A percentile compares a stretch with the other conserved stretches of the same genome.
These are phyloP conservation scores for Cherax destructor DNA, from an alignment of 1,140 invertebrate species.

Conservation along the genomic window DNA sequence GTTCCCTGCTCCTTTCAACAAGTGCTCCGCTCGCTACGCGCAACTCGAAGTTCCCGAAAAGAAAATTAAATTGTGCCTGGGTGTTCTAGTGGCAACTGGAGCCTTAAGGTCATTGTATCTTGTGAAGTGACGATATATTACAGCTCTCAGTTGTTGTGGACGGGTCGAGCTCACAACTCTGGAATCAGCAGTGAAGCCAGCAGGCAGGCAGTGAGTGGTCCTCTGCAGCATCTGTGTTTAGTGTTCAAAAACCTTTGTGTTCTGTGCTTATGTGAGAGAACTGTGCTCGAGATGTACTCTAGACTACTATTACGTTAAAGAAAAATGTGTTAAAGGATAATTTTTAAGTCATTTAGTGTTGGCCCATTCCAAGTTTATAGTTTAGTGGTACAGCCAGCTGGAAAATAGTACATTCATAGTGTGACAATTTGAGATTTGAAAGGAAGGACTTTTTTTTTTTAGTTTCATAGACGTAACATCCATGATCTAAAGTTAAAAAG, in stretches of 20 bases:
- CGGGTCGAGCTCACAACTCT: too few species aligned
- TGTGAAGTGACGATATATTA: not conserved
- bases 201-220: too few species aligned
- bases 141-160: not conserved
- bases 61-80: not conserved
- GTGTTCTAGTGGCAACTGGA: not conserved
- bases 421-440: not conserved
- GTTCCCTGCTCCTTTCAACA: too few species aligned
- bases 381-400: not conserved
- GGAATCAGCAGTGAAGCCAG: too few species aligned
- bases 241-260: not conserved
- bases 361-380: constrained; percentile 7
- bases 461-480: not conserved
- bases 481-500: not conserved
- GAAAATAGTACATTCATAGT: not conserved
- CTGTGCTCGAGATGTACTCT: not conserved
- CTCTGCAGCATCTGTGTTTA: not conserved
- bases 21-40: too few species aligned
- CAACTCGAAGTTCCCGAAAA: too few species aligned
- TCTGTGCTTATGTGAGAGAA: too few species aligned
- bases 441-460: not conserved
- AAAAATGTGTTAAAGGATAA: not conserved
- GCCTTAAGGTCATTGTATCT: constrained; percentile 10
- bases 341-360: not conserved
- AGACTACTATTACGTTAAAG: not conserved